These are phyloP conservation scores for Halcyon smyrnensis DNA, from an alignment of 2,797 vertebrate species.

Conservation along the genomic window DNA sequence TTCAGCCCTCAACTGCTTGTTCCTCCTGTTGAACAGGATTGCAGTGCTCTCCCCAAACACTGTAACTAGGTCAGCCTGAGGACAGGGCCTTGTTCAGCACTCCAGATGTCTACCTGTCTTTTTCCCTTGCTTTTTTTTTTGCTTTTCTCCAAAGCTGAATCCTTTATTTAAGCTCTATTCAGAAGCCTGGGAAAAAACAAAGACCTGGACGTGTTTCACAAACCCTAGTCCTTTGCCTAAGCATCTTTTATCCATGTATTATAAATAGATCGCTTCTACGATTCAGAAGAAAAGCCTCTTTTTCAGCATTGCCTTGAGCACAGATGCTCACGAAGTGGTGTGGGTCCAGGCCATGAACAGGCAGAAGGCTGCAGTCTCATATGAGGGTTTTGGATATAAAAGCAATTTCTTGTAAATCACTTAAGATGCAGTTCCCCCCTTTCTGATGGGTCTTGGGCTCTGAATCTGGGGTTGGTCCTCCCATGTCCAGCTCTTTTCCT, in stretches of 20 bases:
- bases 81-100: not conserved
- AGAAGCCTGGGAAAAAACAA: not conserved
- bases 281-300: not conserved
- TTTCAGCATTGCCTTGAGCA: not conserved
- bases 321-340: not conserved
- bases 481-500: not conserved
- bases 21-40: constrained; percentile 28
- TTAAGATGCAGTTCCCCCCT: not conserved
- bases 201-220: not conserved
- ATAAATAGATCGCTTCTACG: not conserved
- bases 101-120: not conserved
- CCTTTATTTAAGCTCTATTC: not conserved
- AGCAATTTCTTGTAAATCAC: not conserved
- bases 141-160: not conserved
- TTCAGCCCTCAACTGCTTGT: not conserved
- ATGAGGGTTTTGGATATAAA: not conserved
- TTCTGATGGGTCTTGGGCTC: not conserved
- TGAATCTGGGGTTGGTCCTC: not conserved
- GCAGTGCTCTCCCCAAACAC: not conserved
- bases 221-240: not conserved
- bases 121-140: not conserved
- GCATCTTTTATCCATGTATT: not conserved
- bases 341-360: not conserved
- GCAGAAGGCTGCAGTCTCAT: not conserved
- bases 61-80: constrained; percentile 16